A percentile compares a stretch with the other conserved stretches of the same genome.
These are phyloP conservation scores for Gymnothorax reevesii DNA, from an alignment of 2,797 vertebrate genomes.

Conservation along the genomic window DNA sequence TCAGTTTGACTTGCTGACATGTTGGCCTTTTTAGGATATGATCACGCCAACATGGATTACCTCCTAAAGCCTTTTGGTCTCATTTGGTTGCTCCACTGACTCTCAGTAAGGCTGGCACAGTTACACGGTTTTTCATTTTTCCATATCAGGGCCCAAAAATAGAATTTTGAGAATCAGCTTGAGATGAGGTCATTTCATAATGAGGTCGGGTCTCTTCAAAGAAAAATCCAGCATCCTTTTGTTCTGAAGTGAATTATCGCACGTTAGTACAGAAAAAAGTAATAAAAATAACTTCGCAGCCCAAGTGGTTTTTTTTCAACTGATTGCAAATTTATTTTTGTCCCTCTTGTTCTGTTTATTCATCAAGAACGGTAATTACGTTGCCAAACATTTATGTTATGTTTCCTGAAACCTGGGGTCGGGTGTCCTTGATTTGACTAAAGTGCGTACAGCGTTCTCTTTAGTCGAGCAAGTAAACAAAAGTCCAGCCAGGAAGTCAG, in stretches of 20 bases:
- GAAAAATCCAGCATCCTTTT: constrained; percentile 37
- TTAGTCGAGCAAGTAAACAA: constrained; percentile 34
- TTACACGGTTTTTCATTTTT: constrained; percentile 37
- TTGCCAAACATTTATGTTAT: not conserved
- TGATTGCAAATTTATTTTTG: constrained; percentile 60
- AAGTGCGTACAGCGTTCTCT: not conserved
- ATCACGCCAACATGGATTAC: not conserved
- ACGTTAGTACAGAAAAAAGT: constrained; percentile 30
- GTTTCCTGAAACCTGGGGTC: not conserved
- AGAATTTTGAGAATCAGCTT: constrained; percentile 55
- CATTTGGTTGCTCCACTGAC: not conserved
- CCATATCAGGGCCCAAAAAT: constrained; percentile 57
- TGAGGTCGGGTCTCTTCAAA: constrained; percentile 49
- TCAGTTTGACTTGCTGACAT: not conserved
- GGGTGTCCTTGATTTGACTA: not conserved
- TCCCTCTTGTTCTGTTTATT: not conserved
- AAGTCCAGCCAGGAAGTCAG: constrained; percentile 36
- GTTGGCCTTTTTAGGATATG: not conserved
- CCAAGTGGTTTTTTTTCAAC: constrained; percentile 48
- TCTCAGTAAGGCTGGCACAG: not conserved
- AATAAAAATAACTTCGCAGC: constrained; percentile 35
- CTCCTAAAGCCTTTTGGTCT: not conserved
- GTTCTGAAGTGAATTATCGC: constrained; percentile 55
- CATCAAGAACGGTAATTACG: not conserved
- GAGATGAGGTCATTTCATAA: constrained; percentile 36